Percentiles rank a stretch among this genome's conserved stretches.
These are phyloP conservation scores for Ectemnius cavifrons DNA, from an alignment of 2,888 invertebrate genomes.

Conservation along the genomic window DNA sequence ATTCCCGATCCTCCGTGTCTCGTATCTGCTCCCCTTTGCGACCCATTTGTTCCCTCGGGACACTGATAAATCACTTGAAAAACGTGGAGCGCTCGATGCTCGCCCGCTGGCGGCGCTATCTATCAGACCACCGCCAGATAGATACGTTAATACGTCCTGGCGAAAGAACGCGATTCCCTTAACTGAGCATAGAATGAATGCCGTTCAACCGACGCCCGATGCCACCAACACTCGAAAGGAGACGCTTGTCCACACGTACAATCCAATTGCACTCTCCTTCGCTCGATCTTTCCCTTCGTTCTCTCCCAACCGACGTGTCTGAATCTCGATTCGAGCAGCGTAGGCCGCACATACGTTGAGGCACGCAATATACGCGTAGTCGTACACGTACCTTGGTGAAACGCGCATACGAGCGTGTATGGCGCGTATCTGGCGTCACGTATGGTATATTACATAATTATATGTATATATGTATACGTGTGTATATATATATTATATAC, in stretches of 20 bases:
- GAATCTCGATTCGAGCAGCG: constrained; percentile 65
- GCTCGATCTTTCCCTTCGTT: too few species aligned
- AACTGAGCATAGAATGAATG: not conserved
- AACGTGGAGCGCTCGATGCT: not conserved
- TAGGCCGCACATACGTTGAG: constrained; percentile 75
- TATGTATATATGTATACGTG: constrained; percentile 41
- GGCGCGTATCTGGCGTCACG: constrained; percentile 55
- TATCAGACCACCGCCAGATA: too few species aligned
- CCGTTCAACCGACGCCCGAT: not conserved
- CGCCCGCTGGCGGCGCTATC: too few species aligned
- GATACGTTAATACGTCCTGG: too few species aligned
- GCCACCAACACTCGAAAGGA: not conserved
- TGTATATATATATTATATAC: constrained; percentile 29
- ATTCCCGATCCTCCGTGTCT: not conserved
- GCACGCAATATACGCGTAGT: constrained; percentile 57
- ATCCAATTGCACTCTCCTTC: too few species aligned
- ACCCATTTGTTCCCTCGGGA: not conserved
- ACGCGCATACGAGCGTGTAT: constrained; percentile 45
- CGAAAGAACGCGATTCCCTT: too few species aligned
- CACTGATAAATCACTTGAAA: constrained; percentile 1
- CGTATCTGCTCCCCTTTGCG: not conserved
- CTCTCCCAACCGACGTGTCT: too few species aligned
- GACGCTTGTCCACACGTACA: too few species aligned
- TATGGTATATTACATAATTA: constrained; percentile 42
- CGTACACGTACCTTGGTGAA: constrained; percentile 40